Base-by-base conservation (phyloP, 2,888 invertebrate genomes). In the Poecilobothrus nobilitatus region DNA sequence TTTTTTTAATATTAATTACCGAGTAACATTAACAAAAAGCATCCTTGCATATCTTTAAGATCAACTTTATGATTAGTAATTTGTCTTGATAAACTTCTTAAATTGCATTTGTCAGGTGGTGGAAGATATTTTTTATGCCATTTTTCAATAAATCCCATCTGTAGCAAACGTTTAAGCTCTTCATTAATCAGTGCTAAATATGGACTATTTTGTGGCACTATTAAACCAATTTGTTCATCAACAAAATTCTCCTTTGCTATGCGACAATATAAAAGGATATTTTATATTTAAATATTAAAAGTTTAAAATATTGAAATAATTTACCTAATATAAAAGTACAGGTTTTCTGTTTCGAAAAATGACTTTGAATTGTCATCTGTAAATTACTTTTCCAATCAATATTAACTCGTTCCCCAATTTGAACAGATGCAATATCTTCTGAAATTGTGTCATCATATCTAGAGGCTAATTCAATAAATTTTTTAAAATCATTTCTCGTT, bases 1-100 rank as follows among this genome's bases (percentile, higher is more conserved):
- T 37, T 8, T 37, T 8, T 37, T 37, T 37, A 1, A 37, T 7
- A 10, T 37, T 8, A 37, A 34, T 78, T 84, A 91, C 94, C 94
- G 68, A 94, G 81, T 68, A 92, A 85, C 4, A 95, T 82, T 0
- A 95, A 89, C 75, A 94, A 90, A 82, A 95, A 95, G 34, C 93
- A 94, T 15, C 95, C 95, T 80, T 95, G 94, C 94, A 95, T 95
- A 76, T 95, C 95, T 67, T 89, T 87, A 74, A 95, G 84, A 78
- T 93, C 92, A 63, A 95, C 95, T 61, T 92, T 93, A 76, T 94
- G 92, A 77, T 92, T 94, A 71, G 88, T 88, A n/a, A 89, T 91
- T 80, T 89, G 89, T 0, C 88, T 83, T 18, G 83, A 79, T 22
- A 85, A 80, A 1, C 86, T 84, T 66, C 84, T 86, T 78, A 86